phyloP scores from a whole-genome alignment of 1,140 invertebrate species.

The Popillia japonica region DNA sequence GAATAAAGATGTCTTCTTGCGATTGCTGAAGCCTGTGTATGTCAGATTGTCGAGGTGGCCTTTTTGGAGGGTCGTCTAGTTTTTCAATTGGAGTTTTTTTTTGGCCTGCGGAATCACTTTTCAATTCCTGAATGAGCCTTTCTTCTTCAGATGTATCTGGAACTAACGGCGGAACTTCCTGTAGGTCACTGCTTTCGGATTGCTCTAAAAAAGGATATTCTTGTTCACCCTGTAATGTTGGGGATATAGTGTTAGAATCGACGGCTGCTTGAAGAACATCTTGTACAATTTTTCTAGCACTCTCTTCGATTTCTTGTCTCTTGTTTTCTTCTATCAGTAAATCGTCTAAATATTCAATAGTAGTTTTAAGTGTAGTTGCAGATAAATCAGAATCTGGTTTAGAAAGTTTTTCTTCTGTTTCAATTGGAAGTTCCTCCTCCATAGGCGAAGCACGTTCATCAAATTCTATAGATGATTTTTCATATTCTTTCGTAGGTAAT shows the following conservation, averaged over 20 bases:
- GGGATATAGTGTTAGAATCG: constrained; percentile 42
- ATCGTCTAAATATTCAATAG: constrained; percentile 16
- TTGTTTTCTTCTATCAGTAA: constrained; percentile 2
- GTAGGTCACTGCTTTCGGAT: constrained; percentile 40
- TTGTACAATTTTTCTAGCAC: neutral
- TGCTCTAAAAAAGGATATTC: constrained; percentile 45
- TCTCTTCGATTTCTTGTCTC: neutral
- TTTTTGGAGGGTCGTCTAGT: constrained; percentile 36
- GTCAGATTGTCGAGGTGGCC: constrained; percentile 32
- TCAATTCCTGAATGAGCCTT: constrained; percentile 14
- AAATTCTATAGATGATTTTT: neutral
- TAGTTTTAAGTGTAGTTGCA: neutral
- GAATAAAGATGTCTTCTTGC: constrained; percentile 26
- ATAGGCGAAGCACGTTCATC: neutral
- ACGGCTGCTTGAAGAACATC: constrained; percentile 45
- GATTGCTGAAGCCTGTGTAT: constrained; percentile 25
- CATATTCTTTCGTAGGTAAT: neutral
- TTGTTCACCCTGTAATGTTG: constrained; percentile 19
- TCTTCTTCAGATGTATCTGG: constrained; percentile 40
- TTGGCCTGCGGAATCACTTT: constrained; percentile 45
- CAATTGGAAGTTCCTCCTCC: neutral
- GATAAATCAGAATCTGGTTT: constrained; percentile 19
- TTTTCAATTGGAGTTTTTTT: constrained; percentile 59
- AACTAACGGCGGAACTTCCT: constrained; percentile 1
- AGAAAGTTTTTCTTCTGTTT: neutral